Base-by-base conservation (phyloP, 2,113 vertebrate species). In the Mustelus asterias region DNA sequence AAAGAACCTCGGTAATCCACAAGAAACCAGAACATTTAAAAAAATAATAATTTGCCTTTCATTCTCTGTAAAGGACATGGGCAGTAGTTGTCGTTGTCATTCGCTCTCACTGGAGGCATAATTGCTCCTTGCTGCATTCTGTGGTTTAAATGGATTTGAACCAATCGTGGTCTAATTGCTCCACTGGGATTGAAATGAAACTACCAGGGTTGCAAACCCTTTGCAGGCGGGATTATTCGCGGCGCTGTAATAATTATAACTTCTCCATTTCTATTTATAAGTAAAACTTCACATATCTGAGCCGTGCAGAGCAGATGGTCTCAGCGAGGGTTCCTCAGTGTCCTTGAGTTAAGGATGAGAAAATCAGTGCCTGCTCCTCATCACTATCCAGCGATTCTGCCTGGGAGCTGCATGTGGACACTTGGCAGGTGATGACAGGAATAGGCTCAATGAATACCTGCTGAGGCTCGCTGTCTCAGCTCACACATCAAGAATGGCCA, bases 181-280 rank as follows among this genome's bases (percentile, higher is more conserved):
- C 60, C 58, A 22, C 60, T 41, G 60, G 60, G 89, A 93, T 93
- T 93, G 37, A 93, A 93, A 65, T 93, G 65, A 93, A 93, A 93
- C 89, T 7, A 9, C 89, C 60, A 65, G 58, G 5, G 13, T 37
- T 93, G 60, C 18, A 65, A 93, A 65, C 65, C 48, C 33, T 33
- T 65, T 93, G 60, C 60, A 65, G 33, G 65, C 20, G 60, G 60
- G 60, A 93, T 93, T 60, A 93, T 93, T 67, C 33, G 6, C 89
- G 18, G 33, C 10, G n/a, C 60, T 92, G 88, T 92, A 60, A 63
- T 93, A 93, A 93, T 92, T 65, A 92, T 93, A 93, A 93, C 33
- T 65, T 37, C 48, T 54, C 16, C 80, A 83, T n/a, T 92, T 63
- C 89, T 93, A 93, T 93, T 93, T 93, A 93, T 65, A 93, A 37